Evolutionary conservation across 2,888 invertebrate species (phyloP), one percentile per base, ranked within the genome.

Genomic region (Tipula confusa): DNA sequence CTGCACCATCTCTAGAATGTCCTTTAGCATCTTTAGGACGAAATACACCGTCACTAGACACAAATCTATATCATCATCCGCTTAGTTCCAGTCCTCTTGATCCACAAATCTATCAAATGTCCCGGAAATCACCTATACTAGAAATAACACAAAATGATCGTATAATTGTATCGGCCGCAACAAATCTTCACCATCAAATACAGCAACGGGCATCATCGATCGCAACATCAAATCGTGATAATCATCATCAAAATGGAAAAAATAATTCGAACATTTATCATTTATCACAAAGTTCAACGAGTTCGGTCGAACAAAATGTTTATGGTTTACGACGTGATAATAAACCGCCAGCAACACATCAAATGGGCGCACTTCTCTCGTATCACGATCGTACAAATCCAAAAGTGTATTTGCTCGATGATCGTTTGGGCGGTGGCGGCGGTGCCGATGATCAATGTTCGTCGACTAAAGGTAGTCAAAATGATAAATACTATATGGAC

Each of bases 1-100:
- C 90, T 86, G 89, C 90, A 86, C 89, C 90, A 85, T 90, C 90
- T 82, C 88, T 91, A 87, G 91, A 91, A 86, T 93, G 93, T 88
- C 93, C 93, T 84, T 88, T 93, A 86, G 92, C 92, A 84, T 92
- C 92, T 85, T 88, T 92, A 85, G 92, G 92, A 64, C 90, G 91
- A 84, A 89, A 90, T 84, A 90, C 90, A 82, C 90, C 90, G 31
- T 88, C 87, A 85, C 85, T 88, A 86, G 87, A 89, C 82, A 88
- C 88, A 84, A 87, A 89, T 80, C 87, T 88, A 82, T 89, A 89
- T 85, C 89, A 89, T 86, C 89, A 89, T 86, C 89, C 90, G 3
- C 86, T 90, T 79, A 90, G 90, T 85, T 89, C 90, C 83, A 90
- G 90, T 84, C 90, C 90, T 11, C 86, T 90, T 48, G 89, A 90